Conservation (phyloP, 1,140 invertebrate species). For the Myzus persicae region DNA sequence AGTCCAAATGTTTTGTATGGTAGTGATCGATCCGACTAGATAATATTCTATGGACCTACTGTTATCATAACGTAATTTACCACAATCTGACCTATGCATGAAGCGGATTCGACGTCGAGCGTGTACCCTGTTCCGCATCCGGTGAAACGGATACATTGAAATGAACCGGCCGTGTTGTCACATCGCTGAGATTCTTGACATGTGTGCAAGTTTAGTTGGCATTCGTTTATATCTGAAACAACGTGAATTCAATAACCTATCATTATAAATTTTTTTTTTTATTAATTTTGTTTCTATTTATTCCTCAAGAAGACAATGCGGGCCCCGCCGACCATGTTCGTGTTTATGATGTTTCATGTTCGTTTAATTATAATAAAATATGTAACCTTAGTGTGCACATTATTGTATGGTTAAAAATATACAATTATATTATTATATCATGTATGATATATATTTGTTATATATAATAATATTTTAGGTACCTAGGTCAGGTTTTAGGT, state of each 20-base stretch:
- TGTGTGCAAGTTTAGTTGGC: slow-evolving; percentile 68
- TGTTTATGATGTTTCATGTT: too few species aligned
- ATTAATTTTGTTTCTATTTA: too few species aligned
- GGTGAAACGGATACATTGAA: slow-evolving; percentile 80
- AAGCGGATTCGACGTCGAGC: slow-evolving; percentile 83
- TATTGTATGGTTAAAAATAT: too few species aligned
- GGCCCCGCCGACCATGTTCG: too few species aligned
- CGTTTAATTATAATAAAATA: too few species aligned
- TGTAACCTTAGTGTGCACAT: too few species aligned
- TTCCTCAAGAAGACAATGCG: too few species aligned
- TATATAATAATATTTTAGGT: too few species aligned
- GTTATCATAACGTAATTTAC: neutral
- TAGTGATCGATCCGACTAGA: neutral
- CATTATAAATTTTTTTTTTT: too few species aligned
- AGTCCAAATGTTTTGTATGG: neutral
- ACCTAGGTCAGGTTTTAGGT: too few species aligned
- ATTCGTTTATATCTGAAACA: slow-evolving; percentile 72
- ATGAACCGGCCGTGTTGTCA: slow-evolving; percentile 90
- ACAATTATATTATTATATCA: too few species aligned
- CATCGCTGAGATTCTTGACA: slow-evolving; percentile 79
- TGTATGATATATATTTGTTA: too few species aligned
- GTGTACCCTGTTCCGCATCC: slow-evolving; percentile 97
- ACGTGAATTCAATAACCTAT: neutral
- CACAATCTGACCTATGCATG: slow-evolving; percentile 78
- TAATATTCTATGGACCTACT: neutral